Base-by-base conservation (phyloP, 2,888 invertebrate genomes). In the Caenorhabditis sp. region DNA sequence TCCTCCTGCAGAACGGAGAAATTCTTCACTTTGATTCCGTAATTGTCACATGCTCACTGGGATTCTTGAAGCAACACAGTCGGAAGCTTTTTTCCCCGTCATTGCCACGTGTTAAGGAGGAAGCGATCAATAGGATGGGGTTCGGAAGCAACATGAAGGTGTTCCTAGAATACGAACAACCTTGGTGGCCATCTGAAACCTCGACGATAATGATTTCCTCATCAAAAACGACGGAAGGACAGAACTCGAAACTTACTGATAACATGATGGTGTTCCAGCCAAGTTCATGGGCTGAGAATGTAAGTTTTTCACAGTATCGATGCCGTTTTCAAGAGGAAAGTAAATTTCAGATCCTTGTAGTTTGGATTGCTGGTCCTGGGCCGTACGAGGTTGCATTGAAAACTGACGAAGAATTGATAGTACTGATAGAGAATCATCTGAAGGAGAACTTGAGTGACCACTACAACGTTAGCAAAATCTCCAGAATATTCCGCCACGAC, bases 31-130 rank as follows among this genome's bases (percentile, higher is more conserved):
- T 82, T 51, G 87, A 89, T 44, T 61, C 64, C 28, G 87, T 88
- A 8, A 84, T 89, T 24, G 87, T 90, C 8, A 88, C 89, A 0
- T 74, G 82, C 15, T 85, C 89, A 0, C 58, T 89, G 22, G 89
- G 89, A 11, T 86, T 77, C 62, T 55, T 89, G 20, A 89, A 89
- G 71, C 50, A 53, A 5, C 67, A 81, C 72, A 60, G 72, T 0
- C 9, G 20, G 0, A 68, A 65, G 1, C 51, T 90, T 11, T 90
- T 89, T 67, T 55, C 56, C 0, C 89, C 89, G 1, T 44, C 65
- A 18, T 62, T 89, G 8, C 84, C 88, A 35, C 47, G 58, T 56
- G 15, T 35, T 2, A 85, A 88, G 47, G 58, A 70, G 9, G 56
- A 80, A 8, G 87, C 83, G 2, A 90, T 89, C 18, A 68, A 85